Base-by-base conservation (phyloP, 2,113 vertebrate genomes). In the Formicarius rufipectus region DNA sequence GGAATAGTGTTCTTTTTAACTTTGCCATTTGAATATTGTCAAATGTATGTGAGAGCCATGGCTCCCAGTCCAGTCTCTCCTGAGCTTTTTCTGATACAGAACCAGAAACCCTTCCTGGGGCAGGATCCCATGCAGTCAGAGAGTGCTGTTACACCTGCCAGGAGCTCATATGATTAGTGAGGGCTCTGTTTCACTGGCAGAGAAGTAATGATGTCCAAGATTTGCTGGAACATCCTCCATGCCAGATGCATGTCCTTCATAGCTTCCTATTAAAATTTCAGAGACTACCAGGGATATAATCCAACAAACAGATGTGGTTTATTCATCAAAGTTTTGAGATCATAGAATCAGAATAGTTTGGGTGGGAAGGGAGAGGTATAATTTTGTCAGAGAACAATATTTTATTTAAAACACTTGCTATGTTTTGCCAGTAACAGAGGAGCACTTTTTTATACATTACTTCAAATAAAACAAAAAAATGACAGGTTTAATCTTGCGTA, bases 11-110 rank as follows among this genome's bases (percentile, higher is more conserved):
- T 56, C 35, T 58, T 86, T 63, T 67, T 33, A 58, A 56, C 19
- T 49, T 8, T 58, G 4, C 14, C 9, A 13, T 75, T 49, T 90
- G 37, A 90, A 28, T 0, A 0, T 10, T 59, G 40, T 66, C n/a
- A 62, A 14, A 40, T 58, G 11, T 19, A 35, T 42, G 9, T 87
- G 66, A 82, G 21, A 21, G 45, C 33, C 9, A 1, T 33, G 35
- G 31, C 21, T 77, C 31, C 53, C 24, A 42, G n/a, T 77, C 21
- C 7, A 44, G 84, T 49, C 24, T 68, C 31, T 44, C 31, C 30
- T 82, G 42, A 71, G 25, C 28, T 28, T 79, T 71, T 52, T 22
- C 42, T 67, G 71, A 88, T 47, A 28, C 45, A 17, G 23, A 55
- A 0, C 17, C 47, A 40, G 45, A 71, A 88, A 33, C 14, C 25